Evolutionary conservation across 1,140 invertebrate genomes (phyloP), one percentile per base, ranked within the genome.

Genomic region (Onthophagus taurus): DNA sequence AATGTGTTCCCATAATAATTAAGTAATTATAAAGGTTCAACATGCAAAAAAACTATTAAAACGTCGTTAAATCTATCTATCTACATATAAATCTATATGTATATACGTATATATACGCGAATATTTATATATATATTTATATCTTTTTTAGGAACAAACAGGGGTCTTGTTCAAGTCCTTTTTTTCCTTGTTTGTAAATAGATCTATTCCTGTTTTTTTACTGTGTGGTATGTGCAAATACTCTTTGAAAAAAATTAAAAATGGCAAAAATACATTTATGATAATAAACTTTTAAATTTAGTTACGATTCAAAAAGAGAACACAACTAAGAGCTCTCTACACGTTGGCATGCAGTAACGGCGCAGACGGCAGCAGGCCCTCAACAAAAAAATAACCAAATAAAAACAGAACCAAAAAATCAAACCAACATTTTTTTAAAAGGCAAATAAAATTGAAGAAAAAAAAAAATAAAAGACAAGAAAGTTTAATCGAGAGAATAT

Each of bases 1-100:
- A 74, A 74, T 74, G 72, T 74, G 70, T 65, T 71, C 72, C 70
- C 71, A 72, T 72, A n/a, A n/a, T n/a, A n/a, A n/a, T n/a, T n/a
- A n/a, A n/a, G n/a, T n/a, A n/a, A n/a, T n/a, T n/a, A 72, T 72
- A 57, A 54, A 56, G 46, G 51, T n/a, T 50, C 49, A 59, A 57
- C 52, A 57, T 53, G 51, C 52, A 56, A 56, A 53, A 53, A 52
- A 41, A 42, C n/a, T n/a, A n/a, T n/a, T n/a, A n/a, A n/a, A n/a
- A n/a, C n/a, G n/a, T n/a, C n/a, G n/a, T n/a, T n/a, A 23, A 45
- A 23, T 38, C 30, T 13, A 16, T 34, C 17, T n/a, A 6, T 34
- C 6, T 7, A 8, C 33, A 13, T 34, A 34, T 34, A 34, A 34
- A 36, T 38, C 16, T 45, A 45, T 34, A 41, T 34, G 38, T 45